Conservation (phyloP, 2,113 vertebrate genomes). For the Argyrosomus japonicus region DNA sequence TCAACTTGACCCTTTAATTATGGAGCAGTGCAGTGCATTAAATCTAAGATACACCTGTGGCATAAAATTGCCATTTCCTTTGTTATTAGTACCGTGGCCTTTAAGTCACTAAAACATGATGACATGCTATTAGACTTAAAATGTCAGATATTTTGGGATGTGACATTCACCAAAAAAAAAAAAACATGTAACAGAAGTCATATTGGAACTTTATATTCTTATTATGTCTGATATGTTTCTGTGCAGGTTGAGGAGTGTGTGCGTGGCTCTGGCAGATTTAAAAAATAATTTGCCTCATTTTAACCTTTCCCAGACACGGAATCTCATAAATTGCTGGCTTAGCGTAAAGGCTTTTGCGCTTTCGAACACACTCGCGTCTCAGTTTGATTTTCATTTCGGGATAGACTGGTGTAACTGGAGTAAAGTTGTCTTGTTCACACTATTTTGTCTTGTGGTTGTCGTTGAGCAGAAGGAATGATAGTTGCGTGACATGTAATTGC, state of each 20-base stretch:
- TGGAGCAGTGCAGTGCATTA: slow-evolving; percentile 20
- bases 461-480: background rate
- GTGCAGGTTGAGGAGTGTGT: background rate
- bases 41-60: slow-evolving; percentile 44
- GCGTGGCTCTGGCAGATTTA: too few relatives aligned
- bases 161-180: slow-evolving; percentile 57
- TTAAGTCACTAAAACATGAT: slow-evolving; percentile 41
- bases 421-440: background rate
- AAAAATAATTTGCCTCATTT: background rate
- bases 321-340: background rate
- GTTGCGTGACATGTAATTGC: background rate
- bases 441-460: background rate
- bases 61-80: slow-evolving; percentile 64
- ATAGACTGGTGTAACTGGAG: background rate
- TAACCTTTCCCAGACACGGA: background rate
- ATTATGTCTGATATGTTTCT: background rate
- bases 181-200: slow-evolving; percentile 9
- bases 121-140: slow-evolving; percentile 55
- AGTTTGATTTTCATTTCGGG: background rate
- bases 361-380: background rate
- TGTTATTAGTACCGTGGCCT: slow-evolving; percentile 47
- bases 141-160: slow-evolving; percentile 57
- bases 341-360: background rate
- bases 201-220: background rate
- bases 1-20: slow-evolving; percentile 34